Percentiles rank a stretch among this genome's conserved stretches.
Evolutionary conservation across 1,140 invertebrate genomes (phyloP).

Genomic region (Stegodyphus mimosarum): DNA sequence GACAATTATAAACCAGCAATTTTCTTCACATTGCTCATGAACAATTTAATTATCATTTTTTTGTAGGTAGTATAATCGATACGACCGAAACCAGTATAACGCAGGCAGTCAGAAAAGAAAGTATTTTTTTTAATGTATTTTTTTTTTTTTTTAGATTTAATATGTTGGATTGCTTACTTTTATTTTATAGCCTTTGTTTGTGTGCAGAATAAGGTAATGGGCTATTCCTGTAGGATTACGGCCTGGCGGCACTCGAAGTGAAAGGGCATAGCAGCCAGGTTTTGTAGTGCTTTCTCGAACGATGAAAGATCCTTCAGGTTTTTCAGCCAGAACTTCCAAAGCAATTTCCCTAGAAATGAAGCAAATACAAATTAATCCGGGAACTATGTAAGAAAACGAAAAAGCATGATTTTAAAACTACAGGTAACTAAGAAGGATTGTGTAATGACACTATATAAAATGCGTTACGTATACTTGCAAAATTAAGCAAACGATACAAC

Average conservation of each 20-base stretch:
- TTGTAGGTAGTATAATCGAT: too few relatives aligned
- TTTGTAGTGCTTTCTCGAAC: constrained; percentile 94
- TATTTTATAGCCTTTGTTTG: constrained; percentile 92
- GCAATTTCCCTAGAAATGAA: constrained; percentile 79
- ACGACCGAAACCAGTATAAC: too few relatives aligned
- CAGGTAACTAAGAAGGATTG: too few relatives aligned
- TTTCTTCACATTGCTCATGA: too few relatives aligned
- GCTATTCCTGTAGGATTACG: constrained; percentile 91
- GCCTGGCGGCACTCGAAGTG: constrained; percentile 88
- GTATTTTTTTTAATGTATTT: too few relatives aligned
- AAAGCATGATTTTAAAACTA: too few relatives aligned
- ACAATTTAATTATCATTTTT: too few relatives aligned
- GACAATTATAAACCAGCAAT: too few relatives aligned
- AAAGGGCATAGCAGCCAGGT: constrained; percentile 92
- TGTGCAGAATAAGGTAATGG: constrained; percentile 93
- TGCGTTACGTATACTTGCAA: background rate
- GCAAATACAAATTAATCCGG: too few relatives aligned
- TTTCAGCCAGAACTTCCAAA: constrained; percentile 88
- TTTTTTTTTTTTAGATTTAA: too few relatives aligned
- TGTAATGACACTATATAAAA: background rate
- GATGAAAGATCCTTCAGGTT: constrained; percentile 93
- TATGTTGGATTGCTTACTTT: constrained; percentile 76
- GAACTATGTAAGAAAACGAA: background rate
- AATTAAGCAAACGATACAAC: too few relatives aligned
- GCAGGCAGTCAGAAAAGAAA: too few relatives aligned